Conservation (phyloP, 2,888 invertebrate species). For the Hyalella azteca region DNA sequence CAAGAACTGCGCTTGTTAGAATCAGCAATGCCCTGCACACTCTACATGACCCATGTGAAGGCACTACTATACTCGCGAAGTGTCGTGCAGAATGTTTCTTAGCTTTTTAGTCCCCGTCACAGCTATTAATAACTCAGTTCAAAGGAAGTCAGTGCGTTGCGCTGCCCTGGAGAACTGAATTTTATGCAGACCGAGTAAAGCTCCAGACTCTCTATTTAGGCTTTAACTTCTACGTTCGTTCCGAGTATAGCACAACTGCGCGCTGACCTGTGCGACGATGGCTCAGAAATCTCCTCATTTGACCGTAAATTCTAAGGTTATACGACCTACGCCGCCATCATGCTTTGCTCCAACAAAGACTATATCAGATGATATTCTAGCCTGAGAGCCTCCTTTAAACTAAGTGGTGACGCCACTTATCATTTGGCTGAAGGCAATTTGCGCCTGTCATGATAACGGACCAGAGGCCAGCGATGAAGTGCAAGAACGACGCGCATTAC, state of each 20-base stretch:
- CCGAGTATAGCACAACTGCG: background rate
- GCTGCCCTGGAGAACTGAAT: background rate
- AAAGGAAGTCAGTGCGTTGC: background rate
- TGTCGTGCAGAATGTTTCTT: background rate
- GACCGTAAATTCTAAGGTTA: background rate
- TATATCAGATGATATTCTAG: background rate
- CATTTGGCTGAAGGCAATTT: too few relatives aligned
- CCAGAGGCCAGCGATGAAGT: too few relatives aligned
- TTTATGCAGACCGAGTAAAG: background rate
- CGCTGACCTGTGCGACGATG: background rate
- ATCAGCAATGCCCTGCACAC: too few relatives aligned
- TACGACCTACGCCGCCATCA: background rate
- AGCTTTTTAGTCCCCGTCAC: background rate
- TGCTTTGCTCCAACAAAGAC: background rate
- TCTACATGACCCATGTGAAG: too few relatives aligned
- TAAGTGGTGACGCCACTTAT: too few relatives aligned
- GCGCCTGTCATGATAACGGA: too few relatives aligned
- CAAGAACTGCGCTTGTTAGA: too few relatives aligned
- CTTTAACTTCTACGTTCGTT: background rate
- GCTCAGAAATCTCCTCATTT: background rate
- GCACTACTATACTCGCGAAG: background rate
- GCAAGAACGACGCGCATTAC: too few relatives aligned
- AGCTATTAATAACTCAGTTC: background rate
- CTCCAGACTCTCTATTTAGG: background rate
- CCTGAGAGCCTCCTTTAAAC: background rate